Evolutionary conservation across 2,888 invertebrate species (phyloP), one percentile per base, ranked within the genome.

Genomic region (Dasysyrphus tricinctus): DNA sequence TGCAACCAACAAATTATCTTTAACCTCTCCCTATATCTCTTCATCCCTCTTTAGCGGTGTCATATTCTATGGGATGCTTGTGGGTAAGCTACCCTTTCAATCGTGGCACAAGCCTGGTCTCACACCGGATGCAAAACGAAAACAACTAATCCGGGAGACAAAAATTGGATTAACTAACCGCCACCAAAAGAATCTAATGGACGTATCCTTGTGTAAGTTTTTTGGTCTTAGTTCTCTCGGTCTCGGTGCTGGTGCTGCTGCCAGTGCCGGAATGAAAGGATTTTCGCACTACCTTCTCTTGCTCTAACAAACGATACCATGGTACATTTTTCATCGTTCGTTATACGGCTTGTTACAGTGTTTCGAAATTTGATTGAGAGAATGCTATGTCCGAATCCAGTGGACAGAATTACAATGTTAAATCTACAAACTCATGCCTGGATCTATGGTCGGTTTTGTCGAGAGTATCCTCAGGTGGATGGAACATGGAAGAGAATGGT

Each of bases 41-140:
- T 67, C 39, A 49, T 51, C 87, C 39, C 76, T 88, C 89, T 87
- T 16, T 93, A 96, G 96, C 88, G 96, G 96, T 44, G 95, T 96
- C 88, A 95, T 96, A 83, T 93, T 96, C 86, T 96, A 96, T 93
- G 96, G 95, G 63, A 96, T 96, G 96, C 94, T 95, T 89, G 94
- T 95, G 24, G 96, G 96, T 9, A 94, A 94, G 78, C 93, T 96
- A 88, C 96, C 96, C 63, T 96, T 96, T 92, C 94, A 79, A 91
- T 92, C 89, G 90, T 93, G 89, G 91, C 88, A 88, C 90, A 91
- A 84, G 92, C 90, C 24, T 89, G 82, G 90, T 34, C 89, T 94
- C 90, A 89, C 94, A 89, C 90, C 94, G 88, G 91, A 94, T 91
- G 94, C 93, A 89, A 92, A 95, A 85, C 93, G 95, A 37, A 93